These are phyloP conservation scores for Ciconia nigra DNA, from an alignment of 2,797 vertebrate genomes.

Conservation along the genomic window DNA sequence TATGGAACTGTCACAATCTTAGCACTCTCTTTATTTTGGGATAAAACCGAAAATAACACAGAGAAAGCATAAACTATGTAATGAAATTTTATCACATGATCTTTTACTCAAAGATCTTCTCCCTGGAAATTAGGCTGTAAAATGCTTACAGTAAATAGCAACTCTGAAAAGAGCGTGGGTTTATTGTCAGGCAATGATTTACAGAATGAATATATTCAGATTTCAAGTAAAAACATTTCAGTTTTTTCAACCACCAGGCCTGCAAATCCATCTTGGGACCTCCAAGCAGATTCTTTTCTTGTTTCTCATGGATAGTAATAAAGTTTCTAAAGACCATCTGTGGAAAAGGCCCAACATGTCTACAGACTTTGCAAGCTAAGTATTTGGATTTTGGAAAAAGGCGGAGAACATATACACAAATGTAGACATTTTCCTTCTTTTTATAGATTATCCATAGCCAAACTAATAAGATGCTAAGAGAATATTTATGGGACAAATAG, in stretches of 20 bases:
- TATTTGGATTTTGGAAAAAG: not conserved
- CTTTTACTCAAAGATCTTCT: not conserved
- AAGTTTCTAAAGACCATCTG: constrained; percentile 29
- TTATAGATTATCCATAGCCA: not conserved
- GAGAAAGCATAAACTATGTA: not conserved
- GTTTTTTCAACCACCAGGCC: not conserved
- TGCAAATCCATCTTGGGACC: constrained; percentile 44
- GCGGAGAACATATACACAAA: not conserved
- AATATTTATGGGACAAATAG: not conserved
- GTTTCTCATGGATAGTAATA: constrained; percentile 29
- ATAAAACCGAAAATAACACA: not conserved
- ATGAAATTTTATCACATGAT: not conserved
- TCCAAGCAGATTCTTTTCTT: constrained; percentile 39
- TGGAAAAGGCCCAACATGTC: not conserved
- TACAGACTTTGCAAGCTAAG: not conserved
- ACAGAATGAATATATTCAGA: constrained; percentile 33
- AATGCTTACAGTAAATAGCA: not conserved
- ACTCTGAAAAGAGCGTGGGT: not conserved
- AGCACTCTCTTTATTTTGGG: not conserved
- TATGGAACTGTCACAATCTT: not conserved
- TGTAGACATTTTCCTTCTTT: not conserved
- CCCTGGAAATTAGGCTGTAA: not conserved
- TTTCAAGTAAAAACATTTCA: not conserved
- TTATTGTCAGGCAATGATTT: constrained; percentile 50
- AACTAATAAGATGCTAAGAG: not conserved